phyloP scores from a whole-genome alignment of 2,888 invertebrate species.

The Holacanthella duospinosa region DNA sequence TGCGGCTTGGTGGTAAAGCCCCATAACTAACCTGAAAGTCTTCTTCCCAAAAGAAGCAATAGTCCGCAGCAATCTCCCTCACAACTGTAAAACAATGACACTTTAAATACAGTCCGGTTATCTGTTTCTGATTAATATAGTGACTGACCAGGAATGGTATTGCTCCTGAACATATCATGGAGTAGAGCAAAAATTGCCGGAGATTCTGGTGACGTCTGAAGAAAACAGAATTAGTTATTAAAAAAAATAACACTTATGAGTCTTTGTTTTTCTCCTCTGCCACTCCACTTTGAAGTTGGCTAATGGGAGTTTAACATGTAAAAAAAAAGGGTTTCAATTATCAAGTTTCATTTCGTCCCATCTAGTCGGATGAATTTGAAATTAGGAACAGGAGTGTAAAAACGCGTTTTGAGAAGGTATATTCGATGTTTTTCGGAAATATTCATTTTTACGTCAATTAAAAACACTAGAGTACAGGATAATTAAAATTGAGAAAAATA shows the following conservation, averaged over 20 bases:
- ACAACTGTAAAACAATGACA: not conserved
- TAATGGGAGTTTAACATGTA: no score
- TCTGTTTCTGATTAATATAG: not conserved
- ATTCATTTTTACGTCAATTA: no score
- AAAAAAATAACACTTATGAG: not conserved
- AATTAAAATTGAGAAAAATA: no score
- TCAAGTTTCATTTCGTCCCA: no score
- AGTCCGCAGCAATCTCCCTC: not conserved
- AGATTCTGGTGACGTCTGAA: constrained; percentile 81
- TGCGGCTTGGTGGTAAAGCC: no score
- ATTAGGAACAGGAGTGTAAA: no score
- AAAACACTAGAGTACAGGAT: no score
- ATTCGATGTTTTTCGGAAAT: no score
- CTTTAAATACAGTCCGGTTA: not conserved
- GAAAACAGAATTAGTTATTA: constrained; percentile 5
- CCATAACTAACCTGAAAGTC: constrained; percentile 72
- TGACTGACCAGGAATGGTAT: constrained; percentile 48
- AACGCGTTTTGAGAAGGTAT: no score
- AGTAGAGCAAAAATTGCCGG: constrained; percentile 75
- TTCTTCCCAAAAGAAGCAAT: constrained; percentile 54
- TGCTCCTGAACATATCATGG: constrained; percentile 65
- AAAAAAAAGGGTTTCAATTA: no score
- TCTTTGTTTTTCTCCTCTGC: not conserved
- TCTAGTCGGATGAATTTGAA: no score
- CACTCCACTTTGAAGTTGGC: no score